A percentile compares a stretch with the other conserved stretches of the same genome.
Evolutionary conservation across 2,113 vertebrate genomes (phyloP).

Genomic region (Megaptera novaeangliae): DNA sequence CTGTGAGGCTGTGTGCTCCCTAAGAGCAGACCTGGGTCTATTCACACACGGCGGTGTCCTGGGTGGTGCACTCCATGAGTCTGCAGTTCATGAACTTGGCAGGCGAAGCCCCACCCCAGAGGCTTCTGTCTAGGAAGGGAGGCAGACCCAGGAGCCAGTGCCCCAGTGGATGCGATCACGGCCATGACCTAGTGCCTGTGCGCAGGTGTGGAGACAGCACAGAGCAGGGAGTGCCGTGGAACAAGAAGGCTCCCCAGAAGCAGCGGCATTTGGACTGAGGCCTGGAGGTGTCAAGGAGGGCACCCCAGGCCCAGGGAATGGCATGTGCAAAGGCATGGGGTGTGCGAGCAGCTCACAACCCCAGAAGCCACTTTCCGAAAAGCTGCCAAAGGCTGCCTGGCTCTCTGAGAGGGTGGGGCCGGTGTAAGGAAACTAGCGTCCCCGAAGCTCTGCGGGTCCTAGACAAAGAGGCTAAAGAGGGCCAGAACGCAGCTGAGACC

Average conservation of each 20-base stretch:
- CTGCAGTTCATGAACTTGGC: neutral
- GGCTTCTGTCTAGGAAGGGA: neutral
- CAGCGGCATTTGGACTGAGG: neutral
- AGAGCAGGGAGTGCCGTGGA: no score
- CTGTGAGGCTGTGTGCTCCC: neutral
- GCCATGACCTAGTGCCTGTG: neutral
- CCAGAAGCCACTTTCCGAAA: neutral
- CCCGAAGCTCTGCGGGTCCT: neutral
- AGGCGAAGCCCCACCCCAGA: neutral
- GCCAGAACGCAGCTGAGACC: neutral
- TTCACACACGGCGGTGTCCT: neutral
- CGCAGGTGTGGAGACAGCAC: neutral
- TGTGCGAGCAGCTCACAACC: neutral
- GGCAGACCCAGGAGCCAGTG: neutral
- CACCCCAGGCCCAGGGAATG: neutral
- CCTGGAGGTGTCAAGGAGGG: neutral
- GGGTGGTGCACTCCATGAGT: rapidly evolving
- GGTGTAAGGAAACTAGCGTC: neutral
- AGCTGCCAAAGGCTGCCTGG: neutral
- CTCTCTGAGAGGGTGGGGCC: neutral
- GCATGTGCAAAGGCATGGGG: neutral
- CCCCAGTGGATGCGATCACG: rapidly evolving
- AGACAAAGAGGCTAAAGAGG: neutral
- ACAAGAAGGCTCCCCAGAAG: neutral
- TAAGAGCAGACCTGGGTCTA: neutral